Percentiles rank a stretch among this genome's conserved stretches.
These are phyloP conservation scores for Apteryx owenii DNA, from an alignment of 2,113 vertebrate species.

Conservation along the genomic window DNA sequence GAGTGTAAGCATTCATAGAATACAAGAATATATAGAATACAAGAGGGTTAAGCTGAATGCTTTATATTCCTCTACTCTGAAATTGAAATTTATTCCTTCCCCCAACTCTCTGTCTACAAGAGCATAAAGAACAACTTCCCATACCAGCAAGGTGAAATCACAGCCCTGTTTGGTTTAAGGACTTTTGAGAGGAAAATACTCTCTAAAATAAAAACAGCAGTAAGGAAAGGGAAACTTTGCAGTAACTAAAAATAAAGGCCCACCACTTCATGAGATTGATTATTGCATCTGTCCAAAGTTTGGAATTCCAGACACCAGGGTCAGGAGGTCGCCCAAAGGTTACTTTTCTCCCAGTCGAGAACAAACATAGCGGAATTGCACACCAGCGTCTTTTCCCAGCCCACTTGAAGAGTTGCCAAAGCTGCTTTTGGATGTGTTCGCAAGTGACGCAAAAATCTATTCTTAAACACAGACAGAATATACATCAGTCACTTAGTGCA, in stretches of 20 bases:
- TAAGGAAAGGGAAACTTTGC: conserved; percentile 77
- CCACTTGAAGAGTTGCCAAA: conserved; percentile 70
- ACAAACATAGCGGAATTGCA: conserved; percentile 75
- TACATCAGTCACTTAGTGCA: conserved; percentile 79
- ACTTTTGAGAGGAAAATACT: conserved; percentile 63
- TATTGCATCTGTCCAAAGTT: conserved; percentile 80
- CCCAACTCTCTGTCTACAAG: not conserved
- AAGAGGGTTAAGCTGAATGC: not conserved
- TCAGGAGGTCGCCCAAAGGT: conserved; percentile 81
- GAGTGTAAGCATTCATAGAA: not conserved
- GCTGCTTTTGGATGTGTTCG: conserved; percentile 74
- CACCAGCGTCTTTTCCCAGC: conserved; percentile 62
- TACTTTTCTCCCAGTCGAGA: conserved; percentile 82
- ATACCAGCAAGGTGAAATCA: conserved; percentile 16
- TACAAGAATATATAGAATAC: not conserved
- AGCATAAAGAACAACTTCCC: not conserved
- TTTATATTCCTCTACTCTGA: not conserved
- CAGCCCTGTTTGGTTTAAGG: conserved; percentile 34
- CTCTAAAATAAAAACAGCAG: conserved; percentile 71
- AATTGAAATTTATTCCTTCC: not conserved
- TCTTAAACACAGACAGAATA: conserved; percentile 78
- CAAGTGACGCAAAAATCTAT: conserved; percentile 82
- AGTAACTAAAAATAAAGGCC: conserved; percentile 84
- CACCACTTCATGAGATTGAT: conserved; percentile 66
- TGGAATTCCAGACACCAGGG: conserved; percentile 82